phyloP scores from a whole-genome alignment of 1,140 invertebrate genomes.

The Drosophila oshimai region DNA sequence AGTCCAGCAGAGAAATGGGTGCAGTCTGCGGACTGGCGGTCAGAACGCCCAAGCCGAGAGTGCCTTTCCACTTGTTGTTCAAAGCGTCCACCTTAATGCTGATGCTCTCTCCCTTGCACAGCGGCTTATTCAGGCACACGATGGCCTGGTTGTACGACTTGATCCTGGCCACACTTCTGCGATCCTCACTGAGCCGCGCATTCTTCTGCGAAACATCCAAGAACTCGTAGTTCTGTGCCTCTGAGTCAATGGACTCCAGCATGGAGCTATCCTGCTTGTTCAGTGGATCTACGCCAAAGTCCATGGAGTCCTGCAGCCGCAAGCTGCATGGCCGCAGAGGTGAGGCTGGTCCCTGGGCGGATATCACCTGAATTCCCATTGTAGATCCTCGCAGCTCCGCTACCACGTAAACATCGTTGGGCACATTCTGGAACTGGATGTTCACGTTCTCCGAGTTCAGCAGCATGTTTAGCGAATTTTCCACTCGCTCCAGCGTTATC shows the following conservation, averaged over 20 bases:
- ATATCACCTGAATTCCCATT: conserved; percentile 86
- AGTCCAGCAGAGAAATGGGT: conserved; percentile 88
- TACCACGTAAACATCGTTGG: conserved; percentile 84
- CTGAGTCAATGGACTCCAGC: conserved; percentile 80
- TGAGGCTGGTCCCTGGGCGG: conserved; percentile 83
- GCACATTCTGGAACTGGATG: conserved; percentile 90
- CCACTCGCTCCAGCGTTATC: conserved; percentile 86
- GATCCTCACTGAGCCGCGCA: conserved; percentile 85
- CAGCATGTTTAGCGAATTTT: conserved; percentile 86
- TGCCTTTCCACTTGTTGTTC: conserved; percentile 91
- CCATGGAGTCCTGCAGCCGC: conserved; percentile 86
- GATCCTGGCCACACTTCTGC: conserved; percentile 55
- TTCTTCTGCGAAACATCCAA: conserved; percentile 90
- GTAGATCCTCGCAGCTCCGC: conserved; percentile 88
- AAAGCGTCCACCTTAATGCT: conserved; percentile 88
- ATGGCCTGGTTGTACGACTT: conserved; percentile 79
- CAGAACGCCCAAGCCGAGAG: conserved; percentile 89
- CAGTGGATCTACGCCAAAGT: conserved; percentile 85
- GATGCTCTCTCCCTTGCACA: conserved; percentile 80
- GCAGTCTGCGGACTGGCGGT: conserved; percentile 86
- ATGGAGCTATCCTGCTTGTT: conserved; percentile 83
- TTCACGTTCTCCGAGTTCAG: conserved; percentile 93
- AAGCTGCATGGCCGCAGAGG: conserved; percentile 84
- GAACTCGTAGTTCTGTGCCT: conserved; percentile 84
- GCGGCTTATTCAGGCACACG: conserved; percentile 72